A percentile compares a stretch with the other conserved stretches of the same genome.
Conservation (phyloP, 2,113 vertebrate species). For the Phocoena phocoena region DNA sequence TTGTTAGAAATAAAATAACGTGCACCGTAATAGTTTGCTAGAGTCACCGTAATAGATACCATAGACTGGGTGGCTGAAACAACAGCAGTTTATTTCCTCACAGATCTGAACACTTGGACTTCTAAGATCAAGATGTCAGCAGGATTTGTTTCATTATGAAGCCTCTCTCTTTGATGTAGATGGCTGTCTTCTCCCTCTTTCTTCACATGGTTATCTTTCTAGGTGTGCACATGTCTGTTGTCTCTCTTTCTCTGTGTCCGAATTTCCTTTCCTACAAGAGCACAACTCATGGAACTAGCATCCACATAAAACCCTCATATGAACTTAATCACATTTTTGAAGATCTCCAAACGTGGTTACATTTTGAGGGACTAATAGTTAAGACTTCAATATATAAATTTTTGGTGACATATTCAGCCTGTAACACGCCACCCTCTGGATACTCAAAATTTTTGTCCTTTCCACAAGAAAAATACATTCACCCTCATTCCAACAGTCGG, state of each 20-base stretch:
- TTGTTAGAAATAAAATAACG: background rate
- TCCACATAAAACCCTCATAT: background rate
- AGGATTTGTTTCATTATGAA: background rate
- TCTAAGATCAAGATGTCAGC: background rate
- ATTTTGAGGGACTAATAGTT: background rate
- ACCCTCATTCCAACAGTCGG: background rate
- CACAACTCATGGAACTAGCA: background rate
- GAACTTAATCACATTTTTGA: background rate
- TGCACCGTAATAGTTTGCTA: background rate
- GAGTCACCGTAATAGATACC: background rate
- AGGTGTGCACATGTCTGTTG: background rate
- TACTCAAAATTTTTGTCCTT: background rate
- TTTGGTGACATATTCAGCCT: background rate
- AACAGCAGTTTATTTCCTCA: background rate
- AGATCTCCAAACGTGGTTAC: background rate
- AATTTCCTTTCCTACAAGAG: background rate
- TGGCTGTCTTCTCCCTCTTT: background rate
- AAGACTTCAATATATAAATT: background rate
- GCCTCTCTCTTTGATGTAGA: background rate
- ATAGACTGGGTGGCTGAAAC: background rate
- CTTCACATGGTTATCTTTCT: background rate
- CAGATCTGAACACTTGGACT: background rate
- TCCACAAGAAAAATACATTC: background rate
- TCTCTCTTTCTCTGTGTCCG: background rate
- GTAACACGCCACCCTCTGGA: background rate